phyloP scores from a whole-genome alignment of 2,113 vertebrate species.

The human region DNA sequence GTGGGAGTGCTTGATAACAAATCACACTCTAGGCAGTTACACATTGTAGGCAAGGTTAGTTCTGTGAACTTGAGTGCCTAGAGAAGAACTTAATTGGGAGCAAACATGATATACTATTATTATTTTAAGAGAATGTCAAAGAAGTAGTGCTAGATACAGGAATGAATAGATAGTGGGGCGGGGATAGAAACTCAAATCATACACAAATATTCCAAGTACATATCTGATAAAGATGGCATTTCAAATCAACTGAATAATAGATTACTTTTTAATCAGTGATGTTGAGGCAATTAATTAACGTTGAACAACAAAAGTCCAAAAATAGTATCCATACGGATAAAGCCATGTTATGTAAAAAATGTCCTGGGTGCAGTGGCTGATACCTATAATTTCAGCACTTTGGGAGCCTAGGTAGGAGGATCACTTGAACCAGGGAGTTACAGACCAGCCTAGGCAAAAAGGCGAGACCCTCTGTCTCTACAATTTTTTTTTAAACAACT shows the following conservation, averaged over 20 bases:
- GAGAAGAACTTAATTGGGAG: conserved; percentile 5
- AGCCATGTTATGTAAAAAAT: neutral
- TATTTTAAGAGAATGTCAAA: neutral
- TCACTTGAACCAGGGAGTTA: no score
- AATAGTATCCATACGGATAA: neutral
- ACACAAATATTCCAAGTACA: conserved; percentile 1
- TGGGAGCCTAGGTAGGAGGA: no score
- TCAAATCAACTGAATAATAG: conserved; percentile 32
- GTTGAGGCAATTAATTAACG: neutral
- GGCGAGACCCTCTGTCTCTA: no score
- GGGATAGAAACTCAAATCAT: neutral
- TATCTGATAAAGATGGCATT: conserved; percentile 34
- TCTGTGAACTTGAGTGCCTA: neutral
- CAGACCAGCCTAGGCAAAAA: no score
- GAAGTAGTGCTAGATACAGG: neutral
- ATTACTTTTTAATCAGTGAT: neutral
- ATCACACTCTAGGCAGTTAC: neutral
- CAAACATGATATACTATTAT: neutral
- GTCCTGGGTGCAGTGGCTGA: no score
- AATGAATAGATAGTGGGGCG: neutral
- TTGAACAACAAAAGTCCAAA: conserved; percentile 18
- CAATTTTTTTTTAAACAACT: no score
- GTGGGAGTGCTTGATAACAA: neutral
- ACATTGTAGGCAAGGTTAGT: neutral
- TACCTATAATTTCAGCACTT: no score